Base-by-base conservation (phyloP, 2,888 invertebrate species). In the Pristionchus maxplancki region DNA sequence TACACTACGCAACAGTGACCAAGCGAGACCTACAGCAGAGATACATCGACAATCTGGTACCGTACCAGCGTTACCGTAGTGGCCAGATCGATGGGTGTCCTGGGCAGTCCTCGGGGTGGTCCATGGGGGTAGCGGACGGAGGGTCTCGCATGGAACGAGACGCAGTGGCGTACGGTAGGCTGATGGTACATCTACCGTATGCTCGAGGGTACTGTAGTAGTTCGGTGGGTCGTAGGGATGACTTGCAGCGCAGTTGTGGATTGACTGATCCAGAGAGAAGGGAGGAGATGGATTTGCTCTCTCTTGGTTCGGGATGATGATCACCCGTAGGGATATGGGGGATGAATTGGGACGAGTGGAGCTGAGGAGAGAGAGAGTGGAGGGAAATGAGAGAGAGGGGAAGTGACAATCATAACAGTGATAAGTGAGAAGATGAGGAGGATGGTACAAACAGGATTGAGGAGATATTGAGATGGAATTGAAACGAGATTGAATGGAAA, bases 151-250 rank as follows among this genome's bases (percentile, higher is more conserved):
- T 85, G 85, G 64, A 85, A 85, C 37, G 64, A 64, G 58, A 85
- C 85, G 24, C 20, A 20, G 20, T 83, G 82, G 24, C 53, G 82
- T 6, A 53, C 53, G 53, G 82, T 40, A 50, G 82, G 82, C 2
- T n/a, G 82, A 24, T 83, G 82, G 82, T 53, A 83, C 82, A 83
- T 83, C 50, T 53, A 83, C 82, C 44, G 82, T 83, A 83, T 20
- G 15, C 53, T 9, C 13, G 31, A n/a, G 37, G 62, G 40, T 85
- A 58, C 58, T 53, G 64, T 64, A 40, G 62, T 44, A 44, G 28
- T 58, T 11, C 58, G 53, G 5, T 28, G 58, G 83, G 58, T 20
- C 37, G 24, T 3, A 34, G 13, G n/a, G 1, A 31, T 37, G 83
- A 48, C 78, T 83, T 50, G 82, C 31, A 53, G 82, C 34, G 50